phyloP scores from a whole-genome alignment of 2,797 vertebrate genomes.

The Sebastes baramenuke region DNA sequence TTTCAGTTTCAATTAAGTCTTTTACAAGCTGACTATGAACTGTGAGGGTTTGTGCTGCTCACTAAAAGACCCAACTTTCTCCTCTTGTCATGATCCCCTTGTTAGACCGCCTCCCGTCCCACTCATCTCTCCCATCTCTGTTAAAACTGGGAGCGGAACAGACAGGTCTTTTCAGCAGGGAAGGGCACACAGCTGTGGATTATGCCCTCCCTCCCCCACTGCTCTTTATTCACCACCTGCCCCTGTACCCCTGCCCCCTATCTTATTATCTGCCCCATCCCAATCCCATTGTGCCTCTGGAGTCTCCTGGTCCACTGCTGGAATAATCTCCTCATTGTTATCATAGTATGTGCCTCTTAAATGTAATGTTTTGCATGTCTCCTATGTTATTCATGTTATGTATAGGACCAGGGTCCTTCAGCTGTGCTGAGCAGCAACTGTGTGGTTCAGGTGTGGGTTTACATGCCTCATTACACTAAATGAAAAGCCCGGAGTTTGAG shows the following conservation, averaged over 20 bases:
- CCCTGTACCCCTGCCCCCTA: conserved; percentile 49
- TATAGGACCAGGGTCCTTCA: conserved; percentile 4
- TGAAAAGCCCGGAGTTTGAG: conserved; percentile 40
- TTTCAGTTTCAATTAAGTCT: conserved; percentile 68
- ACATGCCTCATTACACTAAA: conserved; percentile 68
- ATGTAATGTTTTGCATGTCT: conserved; percentile 54
- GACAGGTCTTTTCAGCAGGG: conserved; percentile 72
- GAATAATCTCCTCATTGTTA: conserved; percentile 50
- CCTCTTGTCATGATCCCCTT: conserved; percentile 68
- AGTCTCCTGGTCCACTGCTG: conserved; percentile 22
- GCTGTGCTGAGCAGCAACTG: conserved; percentile 32
- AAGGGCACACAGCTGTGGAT: conserved; percentile 68
- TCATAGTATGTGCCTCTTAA: conserved; percentile 24
- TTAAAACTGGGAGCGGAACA: conserved; percentile 70
- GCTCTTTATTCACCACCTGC: conserved; percentile 77
- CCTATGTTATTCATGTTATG: conserved; percentile 31
- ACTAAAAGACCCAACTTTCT: conserved; percentile 65
- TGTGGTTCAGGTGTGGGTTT: conserved; percentile 71
- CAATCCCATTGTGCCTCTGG: conserved; percentile 54
- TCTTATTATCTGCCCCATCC: conserved; percentile 65
- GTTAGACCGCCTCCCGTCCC: conserved; percentile 56
- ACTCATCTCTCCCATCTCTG: conserved; percentile 62
- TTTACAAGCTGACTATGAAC: conserved; percentile 50
- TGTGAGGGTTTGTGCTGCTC: conserved; percentile 55
- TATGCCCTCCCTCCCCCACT: conserved; percentile 68